Evolutionary conservation across 2,888 invertebrate genomes (phyloP), one percentile per base, ranked within the genome.

Genomic region (Lutraria lutraria): DNA sequence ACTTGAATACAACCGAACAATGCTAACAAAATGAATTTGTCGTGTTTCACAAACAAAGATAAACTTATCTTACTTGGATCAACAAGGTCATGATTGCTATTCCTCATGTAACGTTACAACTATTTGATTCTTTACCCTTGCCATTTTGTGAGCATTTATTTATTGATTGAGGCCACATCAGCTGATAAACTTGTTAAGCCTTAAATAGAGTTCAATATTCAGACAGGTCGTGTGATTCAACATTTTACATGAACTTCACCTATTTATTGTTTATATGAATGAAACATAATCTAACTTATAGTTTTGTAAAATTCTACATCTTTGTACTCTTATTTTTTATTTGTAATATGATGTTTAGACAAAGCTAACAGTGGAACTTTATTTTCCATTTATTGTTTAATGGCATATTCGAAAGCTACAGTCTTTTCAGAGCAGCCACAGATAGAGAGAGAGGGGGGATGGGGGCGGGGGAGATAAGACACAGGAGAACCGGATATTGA

Each of bases 31-130:
- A 68, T 68, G 63, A 68, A 68, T 68, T 68, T 68, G 63, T 68
- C 63, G 63, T 68, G n/a, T 68, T 68, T 68, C 63, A 68, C 63
- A 68, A 68, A n/a, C 25, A 68, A 68, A 68, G 63, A 68, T 68
- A 68, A 68, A 68, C 63, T 68, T 68, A 68, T 68, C 63, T 68
- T 25, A n/a, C 63, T 13, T 8, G 25, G 63, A 68, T 68, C 63
- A 68, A 12, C n/a, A 8, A 68, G 63, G 63, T 68, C 63, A 68
- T 25, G 63, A 68, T 68, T 68, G 63, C 63, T 68, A 68, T 68
- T 68, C 25, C 25, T 25, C 63, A 68, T 68, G 63, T 68, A 68
- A 68, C 25, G 63, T 25, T 68, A 68, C 25, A 68, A 25, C n/a
- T 68, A 68, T 68, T 68, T 68, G 63, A 68, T 68, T 68, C 25